A percentile compares a stretch with the other conserved stretches of the same genome.
Conservation (phyloP, 2,113 vertebrate genomes). For the Macquaria ambigua region DNA sequence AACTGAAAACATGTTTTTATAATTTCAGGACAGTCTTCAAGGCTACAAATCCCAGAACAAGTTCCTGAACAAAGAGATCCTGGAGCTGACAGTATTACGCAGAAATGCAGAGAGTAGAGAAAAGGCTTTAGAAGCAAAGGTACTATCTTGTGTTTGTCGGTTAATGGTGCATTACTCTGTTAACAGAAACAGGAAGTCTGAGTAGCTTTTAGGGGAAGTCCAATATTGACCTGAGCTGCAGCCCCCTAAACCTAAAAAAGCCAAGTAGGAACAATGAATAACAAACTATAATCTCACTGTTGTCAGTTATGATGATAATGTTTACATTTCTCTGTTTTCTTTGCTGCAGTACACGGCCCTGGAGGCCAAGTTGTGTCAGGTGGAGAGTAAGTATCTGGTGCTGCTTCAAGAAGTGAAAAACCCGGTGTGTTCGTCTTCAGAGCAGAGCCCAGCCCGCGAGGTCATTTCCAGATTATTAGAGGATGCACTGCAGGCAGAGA, state of each 20-base stretch:
- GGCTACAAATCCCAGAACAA: constrained; percentile 98
- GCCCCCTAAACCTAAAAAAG: neutral
- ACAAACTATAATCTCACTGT: neutral
- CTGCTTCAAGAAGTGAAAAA: constrained; percentile 95
- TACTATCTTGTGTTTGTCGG: constrained; percentile 62
- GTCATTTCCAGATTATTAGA: constrained; percentile 93
- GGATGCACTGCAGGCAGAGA: constrained; percentile 93
- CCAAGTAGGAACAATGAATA: constrained; percentile 11
- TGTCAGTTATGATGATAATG: neutral
- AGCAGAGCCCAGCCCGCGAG: constrained; percentile 87
- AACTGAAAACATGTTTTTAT: neutral
- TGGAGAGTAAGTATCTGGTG: constrained; percentile 97
- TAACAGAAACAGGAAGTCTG: constrained; percentile 67
- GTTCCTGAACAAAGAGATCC: constrained; percentile 98
- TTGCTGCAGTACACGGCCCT: constrained; percentile 88
- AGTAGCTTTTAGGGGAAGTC: constrained; percentile 42
- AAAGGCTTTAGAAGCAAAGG: constrained; percentile 92
- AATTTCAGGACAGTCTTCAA: constrained; percentile 92
- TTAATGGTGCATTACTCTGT: neutral
- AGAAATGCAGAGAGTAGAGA: constrained; percentile 93
- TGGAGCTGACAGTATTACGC: constrained; percentile 93
- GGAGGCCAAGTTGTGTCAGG: constrained; percentile 96
- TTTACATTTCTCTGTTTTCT: neutral
- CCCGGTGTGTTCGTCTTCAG: constrained; percentile 91
- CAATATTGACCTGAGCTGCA: constrained; percentile 25